Evolutionary conservation across 2,888 invertebrate species (phyloP).

Genomic region (Cheilosia urbana): DNA sequence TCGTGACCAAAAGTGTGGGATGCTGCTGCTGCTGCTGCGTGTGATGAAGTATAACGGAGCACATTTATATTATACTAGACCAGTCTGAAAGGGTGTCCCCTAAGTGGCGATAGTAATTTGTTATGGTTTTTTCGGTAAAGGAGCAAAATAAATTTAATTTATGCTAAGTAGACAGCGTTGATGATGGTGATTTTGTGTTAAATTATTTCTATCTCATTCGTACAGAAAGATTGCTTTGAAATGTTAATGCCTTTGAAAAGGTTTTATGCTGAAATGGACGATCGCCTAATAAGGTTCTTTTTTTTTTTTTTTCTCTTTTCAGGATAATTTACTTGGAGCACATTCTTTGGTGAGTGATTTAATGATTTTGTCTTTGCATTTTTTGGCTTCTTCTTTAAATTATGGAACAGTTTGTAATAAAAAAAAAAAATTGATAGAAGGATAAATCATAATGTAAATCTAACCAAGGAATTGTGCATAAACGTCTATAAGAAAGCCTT

Average conservation of each 20-base stretch:
- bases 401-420: no score
- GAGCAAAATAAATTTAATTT: conserved; percentile 57
- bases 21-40: conserved; percentile 10
- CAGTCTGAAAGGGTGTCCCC: conserved; percentile 56
- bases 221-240: conserved; percentile 29
- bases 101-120: conserved; percentile 67
- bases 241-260: conserved; percentile 39
- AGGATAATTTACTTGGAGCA: conserved; percentile 19
- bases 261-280: conserved; percentile 18
- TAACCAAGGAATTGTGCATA: no score
- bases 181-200: conserved; percentile 41
- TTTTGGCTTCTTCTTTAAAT: background rate
- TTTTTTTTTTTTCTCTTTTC: conserved; percentile 40
- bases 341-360: conserved; percentile 28
- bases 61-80: conserved; percentile 25
- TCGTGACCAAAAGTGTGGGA: conserved; percentile 9
- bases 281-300: conserved; percentile 10
- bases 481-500: no score
- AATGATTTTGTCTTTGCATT: background rate
- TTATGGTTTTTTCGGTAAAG: conserved; percentile 49
- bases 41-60: conserved; percentile 17
- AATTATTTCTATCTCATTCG: conserved; percentile 45
- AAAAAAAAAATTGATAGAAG: no score
- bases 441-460: no score
- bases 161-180: conserved; percentile 57